Evolutionary conservation across 1,140 invertebrate species (phyloP).

Genomic region (Bombyx mori): DNA sequence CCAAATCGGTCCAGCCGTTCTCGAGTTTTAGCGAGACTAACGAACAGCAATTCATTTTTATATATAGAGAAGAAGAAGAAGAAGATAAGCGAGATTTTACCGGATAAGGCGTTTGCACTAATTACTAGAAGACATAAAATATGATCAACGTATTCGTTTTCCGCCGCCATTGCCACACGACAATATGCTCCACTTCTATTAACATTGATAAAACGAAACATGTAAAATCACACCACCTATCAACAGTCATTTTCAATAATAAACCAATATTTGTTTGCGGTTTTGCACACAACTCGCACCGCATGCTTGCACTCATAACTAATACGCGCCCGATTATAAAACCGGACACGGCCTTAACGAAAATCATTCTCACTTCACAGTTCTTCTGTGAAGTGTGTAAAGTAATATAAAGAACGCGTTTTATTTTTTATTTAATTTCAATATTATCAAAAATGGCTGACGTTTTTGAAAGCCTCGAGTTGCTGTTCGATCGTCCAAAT

Average conservation of each 20-base stretch:
- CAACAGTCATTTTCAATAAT: not conserved
- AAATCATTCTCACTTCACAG: slow-evolving; percentile 37
- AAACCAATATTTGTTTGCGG: slow-evolving; percentile 14
- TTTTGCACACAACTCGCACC: slow-evolving; percentile 28
- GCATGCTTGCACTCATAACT: slow-evolving; percentile 26
- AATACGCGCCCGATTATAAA: slow-evolving; percentile 20
- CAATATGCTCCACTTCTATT: slow-evolving; percentile 15
- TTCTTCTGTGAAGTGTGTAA: slow-evolving; percentile 46
- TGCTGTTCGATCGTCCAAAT: slow-evolving; percentile 62
- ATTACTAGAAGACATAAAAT: too few relatives aligned
- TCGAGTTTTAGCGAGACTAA: too few relatives aligned
- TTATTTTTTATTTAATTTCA: slow-evolving; percentile 12
- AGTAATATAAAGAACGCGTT: slow-evolving; percentile 7
- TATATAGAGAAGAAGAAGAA: too few relatives aligned
- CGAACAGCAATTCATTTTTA: too few relatives aligned
- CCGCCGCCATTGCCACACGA: not conserved
- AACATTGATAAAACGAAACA: slow-evolving; percentile 4
- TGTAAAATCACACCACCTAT: not conserved
- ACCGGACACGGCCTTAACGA: slow-evolving; percentile 1
- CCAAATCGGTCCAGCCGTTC: too few relatives aligned
- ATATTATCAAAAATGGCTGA: slow-evolving; percentile 30
- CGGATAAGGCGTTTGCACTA: too few relatives aligned
- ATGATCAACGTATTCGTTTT: too few relatives aligned
- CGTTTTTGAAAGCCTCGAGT: slow-evolving; percentile 30
- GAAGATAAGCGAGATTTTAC: too few relatives aligned